Evolutionary conservation across 2,888 invertebrate genomes (phyloP).

Genomic region (Pseudococcus viburni): DNA sequence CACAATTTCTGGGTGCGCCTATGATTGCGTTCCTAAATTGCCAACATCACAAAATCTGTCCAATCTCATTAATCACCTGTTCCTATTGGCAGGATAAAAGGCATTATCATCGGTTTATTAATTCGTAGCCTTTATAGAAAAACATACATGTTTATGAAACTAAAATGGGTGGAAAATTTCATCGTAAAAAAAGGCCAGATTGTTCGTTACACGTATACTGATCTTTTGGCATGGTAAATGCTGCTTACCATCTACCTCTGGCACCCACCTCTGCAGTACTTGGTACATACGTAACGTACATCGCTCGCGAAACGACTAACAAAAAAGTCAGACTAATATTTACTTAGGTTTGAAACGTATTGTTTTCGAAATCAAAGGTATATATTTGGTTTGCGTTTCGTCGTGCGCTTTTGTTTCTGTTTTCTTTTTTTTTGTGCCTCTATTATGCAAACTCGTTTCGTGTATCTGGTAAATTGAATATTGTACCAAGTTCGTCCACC

Average conservation of each 20-base stretch:
- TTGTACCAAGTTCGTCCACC: neutral
- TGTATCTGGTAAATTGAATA: neutral
- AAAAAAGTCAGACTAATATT: neutral
- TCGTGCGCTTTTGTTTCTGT: too few relatives aligned
- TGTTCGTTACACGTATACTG: neutral
- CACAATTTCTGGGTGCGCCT: too few relatives aligned
- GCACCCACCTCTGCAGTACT: neutral
- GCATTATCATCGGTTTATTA: neutral
- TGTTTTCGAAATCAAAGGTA: constrained; percentile 39
- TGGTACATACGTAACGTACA: neutral
- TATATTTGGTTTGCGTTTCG: constrained; percentile 4
- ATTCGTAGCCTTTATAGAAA: neutral
- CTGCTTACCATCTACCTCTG: neutral
- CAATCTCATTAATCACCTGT: too few relatives aligned
- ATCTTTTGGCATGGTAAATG: neutral
- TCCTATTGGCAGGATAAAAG: neutral
- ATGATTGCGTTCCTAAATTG: too few relatives aligned
- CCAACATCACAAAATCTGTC: too few relatives aligned
- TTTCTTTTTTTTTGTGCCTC: neutral
- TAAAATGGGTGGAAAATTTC: neutral
- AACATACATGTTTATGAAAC: neutral
- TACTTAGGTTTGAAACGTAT: constrained; percentile 17
- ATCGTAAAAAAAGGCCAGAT: neutral
- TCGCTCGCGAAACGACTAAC: neutral
- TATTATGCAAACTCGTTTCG: neutral